Evolutionary conservation across 2,113 vertebrate genomes (phyloP).

Genomic region (Syngnathus scovelli): DNA sequence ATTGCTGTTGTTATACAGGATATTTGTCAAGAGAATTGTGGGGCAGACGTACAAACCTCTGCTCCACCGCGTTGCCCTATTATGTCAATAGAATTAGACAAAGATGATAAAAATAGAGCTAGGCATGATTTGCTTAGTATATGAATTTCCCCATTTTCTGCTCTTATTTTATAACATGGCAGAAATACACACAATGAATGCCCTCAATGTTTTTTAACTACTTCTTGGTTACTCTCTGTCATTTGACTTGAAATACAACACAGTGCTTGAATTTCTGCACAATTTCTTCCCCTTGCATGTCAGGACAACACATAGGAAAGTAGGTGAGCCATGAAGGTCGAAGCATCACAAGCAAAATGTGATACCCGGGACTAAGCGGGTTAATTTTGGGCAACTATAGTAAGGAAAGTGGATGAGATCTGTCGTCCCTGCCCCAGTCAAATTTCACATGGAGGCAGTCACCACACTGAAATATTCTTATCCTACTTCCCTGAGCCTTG

Average conservation of each 20-base stretch:
- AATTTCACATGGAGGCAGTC: conserved; percentile 22
- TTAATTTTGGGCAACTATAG: conserved; percentile 13
- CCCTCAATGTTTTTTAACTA: no score
- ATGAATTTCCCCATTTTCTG: no score
- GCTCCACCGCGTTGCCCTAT: not conserved
- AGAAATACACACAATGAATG: no score
- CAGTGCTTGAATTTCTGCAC: not conserved
- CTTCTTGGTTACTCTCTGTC: not conserved
- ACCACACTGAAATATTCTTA: conserved; percentile 30
- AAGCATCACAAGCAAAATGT: not conserved
- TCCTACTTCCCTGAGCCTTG: conserved; percentile 30
- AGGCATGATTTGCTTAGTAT: not conserved
- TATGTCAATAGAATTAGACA: not conserved
- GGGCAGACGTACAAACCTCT: not conserved
- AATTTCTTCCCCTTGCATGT: not conserved
- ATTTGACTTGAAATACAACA: not conserved
- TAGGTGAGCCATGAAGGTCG: not conserved
- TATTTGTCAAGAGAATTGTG: no score
- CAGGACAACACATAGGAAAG: not conserved
- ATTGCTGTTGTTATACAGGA: no score
- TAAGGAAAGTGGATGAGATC: conserved; percentile 14
- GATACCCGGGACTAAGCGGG: not conserved
- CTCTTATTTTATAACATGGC: no score
- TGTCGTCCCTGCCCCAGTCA: conserved; percentile 19
- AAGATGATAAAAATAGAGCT: no score